Conservation (phyloP, 2,113 vertebrate genomes). For the Bubo bubo region DNA sequence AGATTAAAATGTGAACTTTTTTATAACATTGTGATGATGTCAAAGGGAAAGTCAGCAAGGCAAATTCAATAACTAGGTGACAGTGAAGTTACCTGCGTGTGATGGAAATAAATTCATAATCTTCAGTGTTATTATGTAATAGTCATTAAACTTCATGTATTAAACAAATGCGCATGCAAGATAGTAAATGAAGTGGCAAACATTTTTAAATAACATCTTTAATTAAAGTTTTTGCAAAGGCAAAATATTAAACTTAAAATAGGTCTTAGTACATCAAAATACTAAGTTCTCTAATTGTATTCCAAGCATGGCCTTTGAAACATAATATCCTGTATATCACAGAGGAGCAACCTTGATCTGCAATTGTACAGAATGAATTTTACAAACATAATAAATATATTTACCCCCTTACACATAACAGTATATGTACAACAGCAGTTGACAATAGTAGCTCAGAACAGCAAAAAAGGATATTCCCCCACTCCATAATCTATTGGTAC, state of each 20-base stretch:
- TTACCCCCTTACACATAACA: conserved; percentile 85
- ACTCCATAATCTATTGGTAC: conserved; percentile 68
- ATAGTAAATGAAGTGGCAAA: conserved; percentile 67
- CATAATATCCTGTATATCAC: conserved; percentile 84
- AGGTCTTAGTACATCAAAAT: conserved; percentile 88
- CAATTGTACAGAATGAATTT: conserved; percentile 87
- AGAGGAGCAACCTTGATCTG: conserved; percentile 86
- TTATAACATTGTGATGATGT: background rate
- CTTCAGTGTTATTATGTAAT: background rate
- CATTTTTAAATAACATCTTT: conserved; percentile 89
- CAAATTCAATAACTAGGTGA: background rate
- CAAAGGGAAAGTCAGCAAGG: background rate
- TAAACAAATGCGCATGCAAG: conserved; percentile 28
- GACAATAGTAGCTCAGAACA: conserved; percentile 83
- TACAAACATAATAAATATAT: conserved; percentile 92
- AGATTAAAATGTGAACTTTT: background rate
- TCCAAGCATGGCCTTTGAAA: conserved; percentile 85
- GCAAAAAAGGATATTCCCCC: conserved; percentile 75
- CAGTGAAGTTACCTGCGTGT: background rate
- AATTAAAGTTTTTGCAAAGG: conserved; percentile 91
- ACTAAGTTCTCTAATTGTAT: conserved; percentile 86
- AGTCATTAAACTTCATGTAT: background rate
- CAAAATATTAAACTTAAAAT: conserved; percentile 90
- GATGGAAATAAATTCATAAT: background rate
- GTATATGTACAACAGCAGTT: conserved; percentile 88